Evolutionary conservation across 2,113 vertebrate species (phyloP), one percentile per base, ranked within the genome.

Genomic region (Phrynocephalus versicolor): DNA sequence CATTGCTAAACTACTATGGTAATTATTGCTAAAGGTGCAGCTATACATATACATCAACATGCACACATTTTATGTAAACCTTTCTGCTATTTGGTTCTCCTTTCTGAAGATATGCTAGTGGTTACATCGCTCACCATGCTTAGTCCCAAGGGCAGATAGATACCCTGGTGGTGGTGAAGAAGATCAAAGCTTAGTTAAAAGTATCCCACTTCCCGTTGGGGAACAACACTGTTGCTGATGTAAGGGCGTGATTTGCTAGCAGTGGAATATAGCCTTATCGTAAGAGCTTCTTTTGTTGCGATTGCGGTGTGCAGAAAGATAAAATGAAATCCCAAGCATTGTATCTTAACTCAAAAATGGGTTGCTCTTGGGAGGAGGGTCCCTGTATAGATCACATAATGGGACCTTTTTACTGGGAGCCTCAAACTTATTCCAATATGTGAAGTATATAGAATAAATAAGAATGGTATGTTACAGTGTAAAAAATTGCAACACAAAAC

Each of bases 401-500:
- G 33, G 37, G 35, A 37, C n/a, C 18, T 37, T n/a, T 88, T 55
- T 70, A 62, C 21, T 19, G 8, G 25, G 0, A 71, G 41, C 78
- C 55, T 85, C 55, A 79, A 90, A 77, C 74, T 15, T n/a, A 23
- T 72, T 89, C 19, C 10, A 45, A 79, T 86, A 79, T 2, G 35
- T 67, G 39, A 64, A 87, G 83, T 85, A 45, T 87, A 76, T 78
- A 7, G 64, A 64, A 58, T 89, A 1, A 12, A 39, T 79, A 39
- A 25, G 76, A 86, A 51, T 25, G 21, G 13, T 23, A 37, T 73
- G 15, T 75, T 27, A 16, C 30, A 55, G 27, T 76, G 79, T n/a
- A 55, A 39, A n/a, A 83, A 71, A 39, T 45, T 82, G 82, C 21
- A 6, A 81, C 30, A n/a, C 27, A 41, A 92, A 88, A 74, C 9